phyloP scores from a whole-genome alignment of 2,797 vertebrate genomes.

The Holocentrus rufus region DNA sequence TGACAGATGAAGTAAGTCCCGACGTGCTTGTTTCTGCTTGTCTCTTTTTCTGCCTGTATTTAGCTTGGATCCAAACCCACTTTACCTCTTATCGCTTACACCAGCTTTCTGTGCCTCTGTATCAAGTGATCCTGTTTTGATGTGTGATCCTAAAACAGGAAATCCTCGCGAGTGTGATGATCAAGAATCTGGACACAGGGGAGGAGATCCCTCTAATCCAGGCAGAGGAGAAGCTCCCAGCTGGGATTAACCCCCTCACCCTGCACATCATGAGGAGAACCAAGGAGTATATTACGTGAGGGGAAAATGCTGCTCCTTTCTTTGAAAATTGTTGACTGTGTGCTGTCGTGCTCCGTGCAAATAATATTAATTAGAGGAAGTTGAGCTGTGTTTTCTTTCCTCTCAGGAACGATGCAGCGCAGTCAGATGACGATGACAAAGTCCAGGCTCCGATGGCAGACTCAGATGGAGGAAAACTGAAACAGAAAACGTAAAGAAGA shows the following conservation, averaged over 20 bases:
- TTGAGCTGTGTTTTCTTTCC: conserved; percentile 37
- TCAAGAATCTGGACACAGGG: conserved; percentile 98
- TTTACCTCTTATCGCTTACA: neutral
- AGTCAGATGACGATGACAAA: conserved; percentile 98
- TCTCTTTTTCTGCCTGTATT: neutral
- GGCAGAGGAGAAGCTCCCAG: conserved; percentile 97
- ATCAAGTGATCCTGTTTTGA: neutral
- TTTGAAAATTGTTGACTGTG: neutral
- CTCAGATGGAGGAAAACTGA: conserved; percentile 94
- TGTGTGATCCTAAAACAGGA: conserved; percentile 81
- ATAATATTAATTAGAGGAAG: conserved; percentile 19
- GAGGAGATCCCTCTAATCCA: conserved; percentile 98
- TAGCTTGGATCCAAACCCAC: neutral
- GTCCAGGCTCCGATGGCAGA: conserved; percentile 87
- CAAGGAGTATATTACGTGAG: conserved; percentile 98
- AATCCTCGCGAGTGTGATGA: conserved; percentile 99
- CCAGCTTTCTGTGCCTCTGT: neutral
- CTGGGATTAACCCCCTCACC: conserved; percentile 97
- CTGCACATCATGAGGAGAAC: conserved; percentile 99
- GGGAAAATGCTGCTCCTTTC: neutral
- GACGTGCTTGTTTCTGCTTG: conserved; percentile 4
- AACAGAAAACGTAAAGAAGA: conserved; percentile 97
- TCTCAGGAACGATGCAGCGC: conserved; percentile 91
- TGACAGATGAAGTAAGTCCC: conserved; percentile 92
- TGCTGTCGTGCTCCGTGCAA: neutral